Base-by-base conservation (phyloP, 2,113 vertebrate genomes). In the Xyrauchen texanus region DNA sequence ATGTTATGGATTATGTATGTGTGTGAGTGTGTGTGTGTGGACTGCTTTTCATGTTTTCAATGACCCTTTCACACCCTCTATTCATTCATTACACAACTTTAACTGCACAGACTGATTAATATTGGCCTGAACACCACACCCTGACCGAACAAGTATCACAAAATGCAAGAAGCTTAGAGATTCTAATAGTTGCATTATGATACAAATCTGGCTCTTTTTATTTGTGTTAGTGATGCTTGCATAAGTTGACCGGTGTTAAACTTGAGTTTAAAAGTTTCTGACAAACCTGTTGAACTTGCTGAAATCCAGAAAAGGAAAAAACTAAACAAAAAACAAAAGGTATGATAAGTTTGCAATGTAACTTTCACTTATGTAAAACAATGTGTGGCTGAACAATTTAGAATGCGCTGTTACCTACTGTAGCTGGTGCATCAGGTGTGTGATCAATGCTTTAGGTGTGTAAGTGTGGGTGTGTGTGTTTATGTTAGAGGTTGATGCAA, bases 31-130 rank as follows among this genome's bases (percentile, higher is more conserved):
- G 21, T 34, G 21, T 34, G 21, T 34, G 21, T 34, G 21, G 21
- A 34, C 21, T 34, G 21, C 21, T 34, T 34, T 34, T 34, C 21
- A 34, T 34, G 21, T 34, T 34, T 34, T 34, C 21, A 34, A 34
- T 34, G 21, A 34, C 21, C 21, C 82, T 74, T 82, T 84, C 85
- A 83, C 76, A 74, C 85, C 68, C 57, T 81, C 63, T 62, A 78
- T 85, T 34, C 21, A 34, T 34, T 72, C 11, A 49, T 67, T 55
- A 34, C 7, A 69, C 57, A 46, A 42, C 52, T 68, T 79, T 78
- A 76, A 79, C 83, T 80, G 16, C 10, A 67, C 15, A 5, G 57
- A 57, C 66, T 82, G 81, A 85, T 34, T 34, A 34, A 34, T 76
- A 67, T 71, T 51, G 53, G 51, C 60, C 71, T 61, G 74, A 60